These are phyloP conservation scores for Fulica atra DNA, from an alignment of 2,113 vertebrate genomes.

Conservation along the genomic window DNA sequence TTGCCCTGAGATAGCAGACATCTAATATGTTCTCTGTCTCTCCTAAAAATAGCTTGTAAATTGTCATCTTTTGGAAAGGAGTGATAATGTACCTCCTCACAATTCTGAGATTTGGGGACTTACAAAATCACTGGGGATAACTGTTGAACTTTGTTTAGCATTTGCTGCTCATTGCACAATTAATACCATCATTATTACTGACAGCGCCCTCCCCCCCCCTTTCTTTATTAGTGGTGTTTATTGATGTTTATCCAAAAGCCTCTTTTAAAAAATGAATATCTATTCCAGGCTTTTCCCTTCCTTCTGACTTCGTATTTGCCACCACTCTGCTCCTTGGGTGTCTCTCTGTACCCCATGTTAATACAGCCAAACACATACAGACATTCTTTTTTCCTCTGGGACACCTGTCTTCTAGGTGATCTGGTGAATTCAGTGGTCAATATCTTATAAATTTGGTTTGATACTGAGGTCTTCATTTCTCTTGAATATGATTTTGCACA, in stretches of 20 bases:
- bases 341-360: not conserved
- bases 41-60: not conserved
- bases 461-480: not conserved
- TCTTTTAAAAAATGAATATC: not conserved
- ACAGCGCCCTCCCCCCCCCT: rapidly evolving
- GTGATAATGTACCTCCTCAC: not conserved
- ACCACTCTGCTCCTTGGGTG: not conserved
- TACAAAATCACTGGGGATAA: not conserved
- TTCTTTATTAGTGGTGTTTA: not conserved
- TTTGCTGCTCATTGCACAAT: not conserved
- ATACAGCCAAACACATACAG: not conserved
- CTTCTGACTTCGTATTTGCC: not conserved
- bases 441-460: not conserved
- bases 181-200: not conserved
- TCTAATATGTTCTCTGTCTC: not conserved
- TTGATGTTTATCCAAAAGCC: not conserved
- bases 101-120: not conserved
- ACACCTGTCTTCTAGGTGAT: not conserved
- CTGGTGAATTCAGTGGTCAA: not conserved
- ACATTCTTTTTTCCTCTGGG: not conserved
- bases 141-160: not conserved
- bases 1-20: not conserved
- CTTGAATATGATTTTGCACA: not conserved
- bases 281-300: not conserved
- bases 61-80: not conserved